These are phyloP conservation scores for Chelonus formosanus DNA, from an alignment of 2,888 invertebrate species.

Conservation along the genomic window DNA sequence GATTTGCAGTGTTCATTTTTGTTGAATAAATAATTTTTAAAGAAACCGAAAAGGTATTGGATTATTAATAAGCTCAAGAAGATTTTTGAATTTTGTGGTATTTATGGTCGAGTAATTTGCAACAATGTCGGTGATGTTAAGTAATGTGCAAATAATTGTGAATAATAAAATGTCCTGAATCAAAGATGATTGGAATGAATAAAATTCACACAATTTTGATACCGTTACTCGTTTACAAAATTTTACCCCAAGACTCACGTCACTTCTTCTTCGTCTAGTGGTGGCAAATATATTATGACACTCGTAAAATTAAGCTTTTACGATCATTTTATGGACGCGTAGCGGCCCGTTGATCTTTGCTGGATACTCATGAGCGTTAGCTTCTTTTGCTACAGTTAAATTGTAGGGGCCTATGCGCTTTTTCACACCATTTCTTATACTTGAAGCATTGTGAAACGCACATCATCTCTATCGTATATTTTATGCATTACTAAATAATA, in stretches of 20 bases:
- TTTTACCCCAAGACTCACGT: constrained; percentile 34
- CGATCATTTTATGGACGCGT: constrained; percentile 65
- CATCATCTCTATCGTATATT: background rate
- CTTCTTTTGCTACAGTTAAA: constrained; percentile 36
- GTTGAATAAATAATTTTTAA: too few species aligned
- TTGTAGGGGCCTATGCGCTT: constrained; percentile 33
- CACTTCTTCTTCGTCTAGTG: constrained; percentile 25
- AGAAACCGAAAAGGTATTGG: too few species aligned
- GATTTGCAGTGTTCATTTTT: too few species aligned
- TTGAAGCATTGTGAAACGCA: background rate
- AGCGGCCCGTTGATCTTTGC: constrained; percentile 57
- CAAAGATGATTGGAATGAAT: too few species aligned
- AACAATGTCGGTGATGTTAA: too few species aligned
- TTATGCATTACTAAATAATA: background rate
- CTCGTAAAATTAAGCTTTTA: constrained; percentile 67
- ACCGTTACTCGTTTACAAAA: constrained; percentile 38
- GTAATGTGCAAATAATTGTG: too few species aligned
- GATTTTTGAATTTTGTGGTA: too few species aligned
- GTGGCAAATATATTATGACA: constrained; percentile 65
- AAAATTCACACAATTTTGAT: background rate
- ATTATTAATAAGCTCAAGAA: too few species aligned
- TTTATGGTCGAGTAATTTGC: too few species aligned
- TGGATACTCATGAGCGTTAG: constrained; percentile 37
- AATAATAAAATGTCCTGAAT: too few species aligned
- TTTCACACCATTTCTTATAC: constrained; percentile 24